These are phyloP conservation scores for Halocaridina rubra DNA, from an alignment of 2,888 invertebrate species.

Conservation along the genomic window DNA sequence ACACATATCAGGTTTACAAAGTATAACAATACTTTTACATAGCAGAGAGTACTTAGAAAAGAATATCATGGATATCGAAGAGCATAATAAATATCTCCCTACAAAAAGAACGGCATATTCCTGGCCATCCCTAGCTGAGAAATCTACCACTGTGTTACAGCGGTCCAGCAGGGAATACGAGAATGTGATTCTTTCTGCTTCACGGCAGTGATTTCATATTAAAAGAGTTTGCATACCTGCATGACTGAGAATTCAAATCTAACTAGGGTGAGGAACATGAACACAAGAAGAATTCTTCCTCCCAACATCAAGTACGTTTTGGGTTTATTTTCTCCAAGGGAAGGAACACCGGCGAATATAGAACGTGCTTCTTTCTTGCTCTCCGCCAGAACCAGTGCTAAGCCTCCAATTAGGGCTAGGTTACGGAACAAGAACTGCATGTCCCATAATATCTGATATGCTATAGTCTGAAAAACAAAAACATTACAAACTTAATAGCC, in stretches of 20 bases:
- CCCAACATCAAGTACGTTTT: conserved; percentile 92
- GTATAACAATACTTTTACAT: too few species aligned
- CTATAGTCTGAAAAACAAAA: conserved; percentile 78
- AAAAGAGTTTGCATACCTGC: too few species aligned
- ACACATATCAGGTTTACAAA: too few species aligned
- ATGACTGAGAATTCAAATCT: conserved; percentile 91
- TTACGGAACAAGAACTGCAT: conserved; percentile 96
- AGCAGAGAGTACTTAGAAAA: too few species aligned
- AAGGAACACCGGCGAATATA: conserved; percentile 94
- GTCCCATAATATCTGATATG: conserved; percentile 98
- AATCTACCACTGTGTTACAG: too few species aligned
- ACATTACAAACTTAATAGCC: neutral
- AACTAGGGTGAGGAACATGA: conserved; percentile 98
- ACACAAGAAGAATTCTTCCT: conserved; percentile 93
- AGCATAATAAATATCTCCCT: too few species aligned
- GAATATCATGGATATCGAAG: too few species aligned
- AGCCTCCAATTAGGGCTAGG: conserved; percentile 95
- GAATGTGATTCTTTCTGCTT: too few species aligned
- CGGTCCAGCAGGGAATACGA: too few species aligned
- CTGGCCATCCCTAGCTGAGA: too few species aligned
- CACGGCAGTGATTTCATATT: too few species aligned
- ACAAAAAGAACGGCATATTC: too few species aligned
- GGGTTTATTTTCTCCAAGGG: conserved; percentile 93
- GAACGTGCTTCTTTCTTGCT: conserved; percentile 92
- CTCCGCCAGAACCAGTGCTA: conserved; percentile 95